Conservation (phyloP, 2,888 invertebrate species). For the Ornithoptera alexandrae region DNA sequence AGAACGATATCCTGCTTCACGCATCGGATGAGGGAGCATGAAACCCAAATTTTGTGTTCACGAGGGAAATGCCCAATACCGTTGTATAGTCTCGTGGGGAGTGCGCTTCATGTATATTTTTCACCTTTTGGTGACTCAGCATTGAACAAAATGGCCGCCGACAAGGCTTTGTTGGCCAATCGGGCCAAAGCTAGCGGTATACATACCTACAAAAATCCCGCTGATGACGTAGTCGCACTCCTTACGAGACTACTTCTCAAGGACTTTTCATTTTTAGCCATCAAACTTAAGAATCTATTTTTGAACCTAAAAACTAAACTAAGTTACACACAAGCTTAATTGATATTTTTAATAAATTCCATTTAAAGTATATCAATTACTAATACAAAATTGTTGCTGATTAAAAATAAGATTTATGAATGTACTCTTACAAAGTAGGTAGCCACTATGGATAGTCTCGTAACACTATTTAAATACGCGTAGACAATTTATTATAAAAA, state of each 20-base stretch:
- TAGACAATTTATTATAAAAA: constrained; percentile 33
- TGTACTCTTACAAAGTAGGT: constrained; percentile 77
- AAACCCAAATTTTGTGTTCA: constrained; percentile 79
- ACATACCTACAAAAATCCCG: constrained; percentile 69
- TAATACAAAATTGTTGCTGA: constrained; percentile 14
- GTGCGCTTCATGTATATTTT: constrained; percentile 81
- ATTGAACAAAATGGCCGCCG: constrained; percentile 83
- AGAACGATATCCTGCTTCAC: constrained; percentile 54
- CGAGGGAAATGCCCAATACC: constrained; percentile 80
- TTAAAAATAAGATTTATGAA: constrained; percentile 69
- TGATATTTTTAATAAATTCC: not conserved
- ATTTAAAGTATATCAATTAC: not conserved
- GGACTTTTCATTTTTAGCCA: constrained; percentile 74
- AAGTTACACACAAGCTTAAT: constrained; percentile 5
- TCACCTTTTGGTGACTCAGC: constrained; percentile 83
- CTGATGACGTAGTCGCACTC: constrained; percentile 73
- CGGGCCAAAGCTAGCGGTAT: constrained; percentile 57
- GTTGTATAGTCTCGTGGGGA: constrained; percentile 81
- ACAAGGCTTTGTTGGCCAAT: constrained; percentile 76
- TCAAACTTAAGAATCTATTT: constrained; percentile 50
- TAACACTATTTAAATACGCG: constrained; percentile 43
- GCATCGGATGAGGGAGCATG: constrained; percentile 67
- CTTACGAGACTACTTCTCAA: constrained; percentile 78
- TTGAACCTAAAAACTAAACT: constrained; percentile 36
- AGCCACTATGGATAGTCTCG: constrained; percentile 73